These are phyloP conservation scores for Lepus europaeus DNA, from an alignment of 2,113 vertebrate genomes.

Conservation along the genomic window DNA sequence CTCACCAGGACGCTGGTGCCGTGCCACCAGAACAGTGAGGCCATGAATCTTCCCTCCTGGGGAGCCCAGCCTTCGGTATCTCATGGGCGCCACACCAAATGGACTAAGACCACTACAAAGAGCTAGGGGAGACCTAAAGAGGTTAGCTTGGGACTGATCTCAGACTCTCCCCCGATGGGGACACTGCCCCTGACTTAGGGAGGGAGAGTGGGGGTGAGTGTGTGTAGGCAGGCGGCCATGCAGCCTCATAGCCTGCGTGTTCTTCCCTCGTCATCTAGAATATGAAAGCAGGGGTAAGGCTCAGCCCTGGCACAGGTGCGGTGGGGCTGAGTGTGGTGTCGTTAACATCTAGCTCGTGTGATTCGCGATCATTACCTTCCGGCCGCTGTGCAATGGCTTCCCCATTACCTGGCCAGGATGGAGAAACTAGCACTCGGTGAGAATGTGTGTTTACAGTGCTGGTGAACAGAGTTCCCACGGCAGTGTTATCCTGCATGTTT, in stretches of 20 bases:
- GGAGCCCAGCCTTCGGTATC: too few relatives aligned
- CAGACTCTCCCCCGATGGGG: accelerated
- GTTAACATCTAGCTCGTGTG: neutral
- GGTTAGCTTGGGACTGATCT: neutral
- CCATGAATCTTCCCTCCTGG: too few relatives aligned
- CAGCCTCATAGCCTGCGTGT: neutral
- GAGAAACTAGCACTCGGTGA: neutral
- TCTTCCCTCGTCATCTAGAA: neutral
- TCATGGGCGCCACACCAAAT: too few relatives aligned
- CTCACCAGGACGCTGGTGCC: too few relatives aligned
- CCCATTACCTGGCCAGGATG: neutral
- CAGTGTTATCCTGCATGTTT: neutral
- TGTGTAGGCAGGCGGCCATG: neutral
- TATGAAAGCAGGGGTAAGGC: neutral
- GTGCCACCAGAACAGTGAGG: too few relatives aligned
- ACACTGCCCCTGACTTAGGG: neutral
- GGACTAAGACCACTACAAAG: neutral
- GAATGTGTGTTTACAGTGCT: neutral
- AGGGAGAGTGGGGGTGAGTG: accelerated
- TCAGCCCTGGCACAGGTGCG: too few relatives aligned
- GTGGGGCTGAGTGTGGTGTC: neutral
- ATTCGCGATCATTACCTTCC: neutral
- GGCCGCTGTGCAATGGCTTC: neutral
- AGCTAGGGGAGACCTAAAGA: neutral
- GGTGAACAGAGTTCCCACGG: neutral